Evolutionary conservation across 2,888 invertebrate species (phyloP), one percentile per base, ranked within the genome.

Genomic region (Hypselothyrea guttata): DNA sequence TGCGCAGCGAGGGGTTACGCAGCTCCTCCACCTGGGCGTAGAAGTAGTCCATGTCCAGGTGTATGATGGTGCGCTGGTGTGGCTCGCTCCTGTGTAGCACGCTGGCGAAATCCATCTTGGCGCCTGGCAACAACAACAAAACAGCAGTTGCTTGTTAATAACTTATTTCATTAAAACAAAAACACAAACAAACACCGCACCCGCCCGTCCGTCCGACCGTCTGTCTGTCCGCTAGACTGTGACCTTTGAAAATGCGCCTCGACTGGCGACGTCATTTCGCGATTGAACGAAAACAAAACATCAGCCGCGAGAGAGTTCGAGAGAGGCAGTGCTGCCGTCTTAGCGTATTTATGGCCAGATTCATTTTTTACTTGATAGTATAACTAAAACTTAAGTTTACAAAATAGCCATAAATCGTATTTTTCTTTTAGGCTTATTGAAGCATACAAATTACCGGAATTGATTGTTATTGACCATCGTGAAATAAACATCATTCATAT

Each of bases 21-120:
- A 94, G 88, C 92, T 94, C 95, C 90, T 96, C 96, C 70, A 96
- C 95, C 92, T 96, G 96, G 60, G 96, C 96, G 90, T 96, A 96
- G 90, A 95, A 96, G 88, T 94, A 96, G 89, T 96, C 96, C 87
- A 95, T 91, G 88, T 96, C 96, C 78, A 96, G 91, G 88, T 96
- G 96, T 84, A 96, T 92, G 73, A 96, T 94, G 63, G 93, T 93
- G 84, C 92, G 93, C 49, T 92, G 91, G 89, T 95, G 95, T 66
- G 86, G 86, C 38, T 90, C 89, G 64, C 76, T 87, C 48, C 79
- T 87, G 53, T 66, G 82, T 42, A 84, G 75, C 54, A 87, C 77
- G 51, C 76, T 87, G 56, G 86, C 72, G 65, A 89, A 88, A 62
- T 89, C 87, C 89, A 89, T 89, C 27, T 56, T 75, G 64, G 53